Evolutionary conservation across 2,888 invertebrate species (phyloP).

Genomic region (Brenthis hecate): DNA sequence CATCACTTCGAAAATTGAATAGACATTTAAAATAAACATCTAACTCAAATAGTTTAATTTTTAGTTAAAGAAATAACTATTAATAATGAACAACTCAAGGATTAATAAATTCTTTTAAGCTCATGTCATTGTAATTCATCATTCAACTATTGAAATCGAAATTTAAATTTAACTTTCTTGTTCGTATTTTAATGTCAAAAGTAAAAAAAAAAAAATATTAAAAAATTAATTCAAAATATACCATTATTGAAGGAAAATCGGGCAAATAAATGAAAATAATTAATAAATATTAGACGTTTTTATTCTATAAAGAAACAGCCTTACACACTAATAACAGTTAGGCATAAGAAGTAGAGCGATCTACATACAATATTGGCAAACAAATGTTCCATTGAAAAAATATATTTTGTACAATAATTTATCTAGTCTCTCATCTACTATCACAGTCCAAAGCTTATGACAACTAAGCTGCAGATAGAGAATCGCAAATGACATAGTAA

Average conservation of each 20-base stretch:
- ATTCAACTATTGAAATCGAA: too few species aligned
- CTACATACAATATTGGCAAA: slow-evolving; percentile 49
- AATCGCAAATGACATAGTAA: slow-evolving; percentile 1
- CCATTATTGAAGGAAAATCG: neutral
- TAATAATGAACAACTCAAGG: too few species aligned
- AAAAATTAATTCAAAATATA: too few species aligned
- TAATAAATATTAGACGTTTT: slow-evolving; percentile 52
- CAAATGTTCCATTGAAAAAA: slow-evolving; percentile 53
- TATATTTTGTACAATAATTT: slow-evolving; percentile 52
- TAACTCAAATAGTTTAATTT: too few species aligned
- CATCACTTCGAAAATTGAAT: too few species aligned
- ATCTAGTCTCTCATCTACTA: slow-evolving; percentile 66
- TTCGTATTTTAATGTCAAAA: too few species aligned
- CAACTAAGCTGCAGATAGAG: slow-evolving; percentile 17
- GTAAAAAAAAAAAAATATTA: too few species aligned
- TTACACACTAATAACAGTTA: slow-evolving; percentile 52
- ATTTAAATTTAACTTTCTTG: too few species aligned
- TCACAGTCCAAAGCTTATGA: slow-evolving; percentile 75
- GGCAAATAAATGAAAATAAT: slow-evolving; percentile 18
- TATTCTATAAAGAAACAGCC: slow-evolving; percentile 67
- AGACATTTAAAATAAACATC: too few species aligned
- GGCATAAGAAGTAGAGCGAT: slow-evolving; percentile 50
- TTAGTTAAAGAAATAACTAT: too few species aligned
- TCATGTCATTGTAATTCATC: too few species aligned
- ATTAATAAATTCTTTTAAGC: too few species aligned